These are phyloP conservation scores for Chrysemys picta DNA, from an alignment of 2,113 vertebrate species.

Conservation along the genomic window DNA sequence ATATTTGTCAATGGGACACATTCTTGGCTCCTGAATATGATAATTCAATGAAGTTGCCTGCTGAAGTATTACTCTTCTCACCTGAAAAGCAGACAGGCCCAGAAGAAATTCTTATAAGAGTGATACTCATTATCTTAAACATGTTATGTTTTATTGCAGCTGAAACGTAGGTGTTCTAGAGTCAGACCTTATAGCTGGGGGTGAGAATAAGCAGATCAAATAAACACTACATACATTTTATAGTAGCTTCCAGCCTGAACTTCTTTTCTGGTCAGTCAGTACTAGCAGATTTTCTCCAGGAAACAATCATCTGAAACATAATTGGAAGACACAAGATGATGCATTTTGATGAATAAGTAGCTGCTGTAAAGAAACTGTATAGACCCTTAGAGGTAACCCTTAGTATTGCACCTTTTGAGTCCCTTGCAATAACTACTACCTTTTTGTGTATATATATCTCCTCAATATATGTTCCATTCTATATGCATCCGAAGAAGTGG, in stretches of 20 bases:
- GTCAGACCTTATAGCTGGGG: accelerated
- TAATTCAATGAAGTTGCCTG: not conserved
- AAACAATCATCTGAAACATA: not conserved
- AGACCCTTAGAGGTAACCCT: accelerated
- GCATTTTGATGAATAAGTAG: not conserved
- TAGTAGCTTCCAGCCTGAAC: not conserved
- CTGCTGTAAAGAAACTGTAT: not conserved
- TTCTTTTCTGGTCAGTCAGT: not conserved
- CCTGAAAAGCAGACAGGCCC: not conserved
- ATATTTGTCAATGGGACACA: not conserved
- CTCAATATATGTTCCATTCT: too few relatives aligned
- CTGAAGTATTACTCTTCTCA: not conserved
- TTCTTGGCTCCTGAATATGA: not conserved
- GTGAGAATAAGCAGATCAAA: not conserved
- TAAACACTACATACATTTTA: not conserved
- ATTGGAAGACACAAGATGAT: not conserved
- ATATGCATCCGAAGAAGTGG: too few relatives aligned
- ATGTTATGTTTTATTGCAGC: accelerated
- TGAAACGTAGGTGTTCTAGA: not conserved
- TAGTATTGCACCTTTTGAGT: not conserved
- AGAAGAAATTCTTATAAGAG: not conserved
- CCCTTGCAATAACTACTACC: not conserved
- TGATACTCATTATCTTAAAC: accelerated
- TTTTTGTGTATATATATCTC: too few relatives aligned
- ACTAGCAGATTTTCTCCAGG: not conserved